These are phyloP conservation scores for Phengaris alcon DNA, from an alignment of 2,888 invertebrate genomes.

Conservation along the genomic window DNA sequence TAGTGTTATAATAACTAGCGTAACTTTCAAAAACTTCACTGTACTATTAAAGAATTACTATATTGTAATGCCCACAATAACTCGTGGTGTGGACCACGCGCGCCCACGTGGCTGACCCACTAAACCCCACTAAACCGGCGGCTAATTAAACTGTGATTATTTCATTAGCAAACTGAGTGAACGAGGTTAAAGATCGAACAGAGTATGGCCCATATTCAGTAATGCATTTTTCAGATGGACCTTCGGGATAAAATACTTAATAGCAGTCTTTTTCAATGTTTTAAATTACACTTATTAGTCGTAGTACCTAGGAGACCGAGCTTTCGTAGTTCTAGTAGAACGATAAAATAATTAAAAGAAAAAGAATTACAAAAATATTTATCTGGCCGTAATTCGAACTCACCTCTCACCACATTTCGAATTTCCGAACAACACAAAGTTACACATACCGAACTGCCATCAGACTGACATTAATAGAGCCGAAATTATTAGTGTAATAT, in stretches of 20 bases:
- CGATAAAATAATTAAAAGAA: too few species aligned
- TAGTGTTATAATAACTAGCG: too few species aligned
- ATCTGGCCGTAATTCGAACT: too few species aligned
- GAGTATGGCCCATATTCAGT: neutral
- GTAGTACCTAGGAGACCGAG: too few species aligned
- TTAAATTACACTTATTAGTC: neutral
- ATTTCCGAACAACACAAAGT: too few species aligned
- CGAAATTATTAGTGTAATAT: too few species aligned
- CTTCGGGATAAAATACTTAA: neutral
- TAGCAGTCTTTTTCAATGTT: neutral
- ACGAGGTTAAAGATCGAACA: slow-evolving; percentile 23
- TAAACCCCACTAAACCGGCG: slow-evolving; percentile 39
- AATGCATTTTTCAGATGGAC: neutral
- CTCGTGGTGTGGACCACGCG: slow-evolving; percentile 2
- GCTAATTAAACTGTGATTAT: slow-evolving; percentile 39
- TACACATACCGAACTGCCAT: too few species aligned
- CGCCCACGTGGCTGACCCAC: slow-evolving; percentile 33
- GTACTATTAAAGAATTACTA: neutral
- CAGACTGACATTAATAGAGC: too few species aligned
- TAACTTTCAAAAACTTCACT: too few species aligned
- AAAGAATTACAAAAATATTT: too few species aligned
- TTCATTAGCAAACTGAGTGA: slow-evolving; percentile 32
- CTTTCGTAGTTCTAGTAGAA: too few species aligned
- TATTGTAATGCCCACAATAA: slow-evolving; percentile 10
- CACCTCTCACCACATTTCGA: too few species aligned